Conservation (phyloP, 2,113 vertebrate species). For the Malurus melanocephalus region DNA sequence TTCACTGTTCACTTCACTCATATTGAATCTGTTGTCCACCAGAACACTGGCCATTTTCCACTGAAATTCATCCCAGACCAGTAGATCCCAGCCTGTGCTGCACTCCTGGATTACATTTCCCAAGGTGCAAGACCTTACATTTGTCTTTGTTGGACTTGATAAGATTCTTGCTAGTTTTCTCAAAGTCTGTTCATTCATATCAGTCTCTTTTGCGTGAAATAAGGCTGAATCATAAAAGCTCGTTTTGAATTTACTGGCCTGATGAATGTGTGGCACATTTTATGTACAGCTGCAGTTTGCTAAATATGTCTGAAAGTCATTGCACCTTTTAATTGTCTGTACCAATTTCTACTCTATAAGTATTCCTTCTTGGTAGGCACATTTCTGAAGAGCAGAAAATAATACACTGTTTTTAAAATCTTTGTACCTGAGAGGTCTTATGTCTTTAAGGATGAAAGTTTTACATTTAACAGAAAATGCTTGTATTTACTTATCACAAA, state of each 20-base stretch:
- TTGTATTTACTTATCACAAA: conserved; percentile 48
- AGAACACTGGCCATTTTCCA: neutral
- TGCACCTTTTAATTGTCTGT: neutral
- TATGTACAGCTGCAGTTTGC: neutral
- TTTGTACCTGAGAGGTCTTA: conserved; percentile 17
- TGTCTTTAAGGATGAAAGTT: conserved; percentile 54
- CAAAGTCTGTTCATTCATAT: neutral
- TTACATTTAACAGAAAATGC: conserved; percentile 9
- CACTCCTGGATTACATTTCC: neutral
- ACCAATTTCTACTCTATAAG: neutral
- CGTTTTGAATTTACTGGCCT: neutral
- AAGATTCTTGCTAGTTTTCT: neutral
- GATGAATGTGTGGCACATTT: neutral
- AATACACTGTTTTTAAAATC: neutral
- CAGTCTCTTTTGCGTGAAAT: neutral
- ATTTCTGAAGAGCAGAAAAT: neutral
- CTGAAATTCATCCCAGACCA: neutral
- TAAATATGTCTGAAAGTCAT: neutral
- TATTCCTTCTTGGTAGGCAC: neutral
- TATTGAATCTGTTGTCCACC: neutral
- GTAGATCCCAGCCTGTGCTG: neutral
- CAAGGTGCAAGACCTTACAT: neutral
- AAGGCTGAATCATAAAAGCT: neutral
- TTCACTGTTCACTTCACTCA: neutral
- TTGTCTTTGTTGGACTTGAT: neutral